These are phyloP conservation scores for Epinotia nisella DNA, from an alignment of 2,888 invertebrate genomes.

Conservation along the genomic window DNA sequence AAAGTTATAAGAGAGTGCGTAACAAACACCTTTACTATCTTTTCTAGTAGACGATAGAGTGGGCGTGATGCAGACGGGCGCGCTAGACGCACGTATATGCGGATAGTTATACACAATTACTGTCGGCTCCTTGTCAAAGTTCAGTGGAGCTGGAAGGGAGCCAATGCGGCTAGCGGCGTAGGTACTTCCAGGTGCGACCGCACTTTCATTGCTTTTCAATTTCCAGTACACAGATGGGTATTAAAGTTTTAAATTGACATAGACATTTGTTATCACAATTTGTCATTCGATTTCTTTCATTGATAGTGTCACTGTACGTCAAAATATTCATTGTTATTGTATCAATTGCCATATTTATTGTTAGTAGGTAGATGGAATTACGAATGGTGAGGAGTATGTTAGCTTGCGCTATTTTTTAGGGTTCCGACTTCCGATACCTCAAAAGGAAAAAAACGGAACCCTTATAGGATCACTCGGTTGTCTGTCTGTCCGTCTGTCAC, in stretches of 20 bases:
- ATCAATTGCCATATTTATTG: no score
- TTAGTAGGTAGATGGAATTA: no score
- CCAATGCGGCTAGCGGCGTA: conserved; percentile 73
- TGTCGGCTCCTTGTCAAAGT: conserved; percentile 77
- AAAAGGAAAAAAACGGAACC: no score
- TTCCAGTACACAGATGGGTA: conserved; percentile 48
- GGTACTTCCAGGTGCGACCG: conserved; percentile 77
- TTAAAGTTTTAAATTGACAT: conserved; percentile 54
- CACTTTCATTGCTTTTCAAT: conserved; percentile 60
- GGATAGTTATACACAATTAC: conserved; percentile 64
- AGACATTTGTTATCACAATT: conserved; percentile 13
- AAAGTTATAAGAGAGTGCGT: not conserved
- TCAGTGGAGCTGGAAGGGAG: conserved; percentile 79
- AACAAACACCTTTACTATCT: not conserved
- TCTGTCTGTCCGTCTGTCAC: no score
- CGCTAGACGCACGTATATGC: conserved; percentile 51
- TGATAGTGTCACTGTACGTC: not conserved
- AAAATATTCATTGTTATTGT: no score
- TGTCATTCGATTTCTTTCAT: not conserved
- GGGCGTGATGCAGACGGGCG: conserved; percentile 33
- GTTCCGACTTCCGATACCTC: no score
- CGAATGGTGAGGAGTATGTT: no score
- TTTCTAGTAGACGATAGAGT: not conserved
- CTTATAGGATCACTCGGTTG: no score
- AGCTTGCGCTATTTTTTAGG: no score